Percentiles rank a stretch among this genome's conserved stretches.
These are phyloP conservation scores for Eunapius fragilis DNA, from an alignment of 37 sponge, comb jelly and placozoan species.

Conservation along the genomic window DNA sequence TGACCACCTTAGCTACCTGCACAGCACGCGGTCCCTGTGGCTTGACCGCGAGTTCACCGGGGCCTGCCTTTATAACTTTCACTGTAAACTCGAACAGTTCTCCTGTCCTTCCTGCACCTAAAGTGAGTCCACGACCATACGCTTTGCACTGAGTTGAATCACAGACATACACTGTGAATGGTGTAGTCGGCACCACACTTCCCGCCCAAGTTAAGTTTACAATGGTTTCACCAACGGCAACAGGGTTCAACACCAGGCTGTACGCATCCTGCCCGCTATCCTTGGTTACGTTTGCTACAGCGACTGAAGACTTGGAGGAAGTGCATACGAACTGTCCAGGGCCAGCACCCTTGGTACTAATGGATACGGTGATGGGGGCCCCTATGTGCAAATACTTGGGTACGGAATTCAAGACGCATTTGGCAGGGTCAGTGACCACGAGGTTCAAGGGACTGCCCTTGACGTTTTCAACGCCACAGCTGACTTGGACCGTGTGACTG, in stretches of 20 bases:
- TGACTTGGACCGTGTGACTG: constrained; percentile 66
- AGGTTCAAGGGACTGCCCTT: constrained; percentile 76
- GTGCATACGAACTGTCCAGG: constrained; percentile 31
- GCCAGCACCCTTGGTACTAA: constrained; percentile 77
- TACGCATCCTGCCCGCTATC: neutral
- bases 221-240: constrained; percentile 35
- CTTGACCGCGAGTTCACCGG: constrained; percentile 69
- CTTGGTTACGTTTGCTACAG: neutral
- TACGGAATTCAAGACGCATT: constrained; percentile 30
- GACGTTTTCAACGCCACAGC: constrained; percentile 80
- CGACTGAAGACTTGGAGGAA: constrained; percentile 17
- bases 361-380: constrained; percentile 33
- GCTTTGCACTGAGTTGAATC: constrained; percentile 75
- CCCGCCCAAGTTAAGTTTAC: constrained; percentile 45
- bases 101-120: constrained; percentile 39
- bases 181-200: constrained; percentile 14
- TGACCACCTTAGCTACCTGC: constrained; percentile 54
- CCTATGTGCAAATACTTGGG: constrained; percentile 52
- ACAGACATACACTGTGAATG: constrained; percentile 69
- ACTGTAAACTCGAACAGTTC: constrained; percentile 62
- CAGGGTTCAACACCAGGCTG: constrained; percentile 16
- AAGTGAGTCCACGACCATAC: constrained; percentile 54
- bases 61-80: constrained; percentile 63
- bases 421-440: constrained; percentile 59
- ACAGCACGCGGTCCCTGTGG: constrained; percentile 43